phyloP scores from a whole-genome alignment of 1,140 invertebrate species.

The Sycophaga agraensis region DNA sequence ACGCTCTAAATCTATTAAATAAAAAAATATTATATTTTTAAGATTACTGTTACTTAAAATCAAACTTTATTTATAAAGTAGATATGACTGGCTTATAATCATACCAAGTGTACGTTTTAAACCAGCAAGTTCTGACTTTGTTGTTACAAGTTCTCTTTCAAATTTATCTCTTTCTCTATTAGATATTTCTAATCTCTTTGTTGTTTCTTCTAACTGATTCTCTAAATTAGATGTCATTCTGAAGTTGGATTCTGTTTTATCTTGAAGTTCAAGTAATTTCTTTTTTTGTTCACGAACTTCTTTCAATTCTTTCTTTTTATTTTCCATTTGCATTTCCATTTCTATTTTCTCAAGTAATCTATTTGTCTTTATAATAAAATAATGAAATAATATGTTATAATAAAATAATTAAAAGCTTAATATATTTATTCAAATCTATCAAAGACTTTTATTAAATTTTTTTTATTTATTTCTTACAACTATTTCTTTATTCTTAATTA shows the following conservation, averaged over 20 bases:
- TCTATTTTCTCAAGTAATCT: constrained; percentile 43
- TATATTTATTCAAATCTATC: neutral
- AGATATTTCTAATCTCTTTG: constrained; percentile 52
- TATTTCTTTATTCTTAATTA: neutral
- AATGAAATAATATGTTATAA: neutral
- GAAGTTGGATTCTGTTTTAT: constrained; percentile 47
- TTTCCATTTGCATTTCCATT: constrained; percentile 50
- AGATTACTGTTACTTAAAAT: neutral
- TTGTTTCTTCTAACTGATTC: constrained; percentile 55
- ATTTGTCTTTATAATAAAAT: constrained; percentile 28
- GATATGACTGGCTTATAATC: neutral
- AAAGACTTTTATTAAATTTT: neutral
- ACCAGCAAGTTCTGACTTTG: constrained; percentile 46
- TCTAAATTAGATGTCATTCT: constrained; percentile 47
- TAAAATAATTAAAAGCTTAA: neutral
- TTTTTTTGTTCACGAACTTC: constrained; percentile 62
- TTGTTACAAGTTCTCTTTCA: constrained; percentile 58
- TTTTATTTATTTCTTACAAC: neutral
- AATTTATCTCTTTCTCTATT: constrained; percentile 57
- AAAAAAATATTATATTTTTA: neutral
- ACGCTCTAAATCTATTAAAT: constrained; percentile 55
- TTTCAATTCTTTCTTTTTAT: constrained; percentile 47
- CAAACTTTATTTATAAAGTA: neutral
- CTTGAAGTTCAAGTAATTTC: constrained; percentile 56
- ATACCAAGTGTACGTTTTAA: constrained; percentile 50